phyloP scores from a whole-genome alignment of 2,113 vertebrate species.

The Thomomys bottae region DNA sequence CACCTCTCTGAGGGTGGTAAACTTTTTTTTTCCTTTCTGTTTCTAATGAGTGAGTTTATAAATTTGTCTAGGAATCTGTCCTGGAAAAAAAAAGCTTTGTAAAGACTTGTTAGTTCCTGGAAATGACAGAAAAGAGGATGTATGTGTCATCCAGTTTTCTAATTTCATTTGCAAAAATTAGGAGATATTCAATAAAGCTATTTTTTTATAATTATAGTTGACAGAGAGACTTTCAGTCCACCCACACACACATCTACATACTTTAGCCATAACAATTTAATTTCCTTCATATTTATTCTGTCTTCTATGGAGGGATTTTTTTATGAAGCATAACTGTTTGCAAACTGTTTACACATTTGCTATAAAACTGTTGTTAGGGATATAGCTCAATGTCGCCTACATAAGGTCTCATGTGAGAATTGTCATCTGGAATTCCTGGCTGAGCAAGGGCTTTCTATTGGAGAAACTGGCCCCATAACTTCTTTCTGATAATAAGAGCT shows the following conservation, averaged over 20 bases:
- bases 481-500: conserved; percentile 47
- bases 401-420: conserved; percentile 45
- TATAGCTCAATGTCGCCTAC: background rate
- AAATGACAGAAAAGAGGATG: background rate
- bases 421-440: conserved; percentile 38
- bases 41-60: background rate
- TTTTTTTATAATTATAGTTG: background rate
- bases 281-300: background rate
- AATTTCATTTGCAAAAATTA: conserved; percentile 8
- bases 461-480: conserved; percentile 25
- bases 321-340: conserved; percentile 25
- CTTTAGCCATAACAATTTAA: background rate
- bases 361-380: conserved; percentile 57
- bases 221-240: background rate
- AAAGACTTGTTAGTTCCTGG: background rate
- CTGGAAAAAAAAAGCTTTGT: background rate
- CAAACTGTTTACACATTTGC: conserved; percentile 48
- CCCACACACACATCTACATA: background rate
- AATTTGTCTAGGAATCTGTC: background rate
- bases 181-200: background rate
- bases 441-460: background rate
- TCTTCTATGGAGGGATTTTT: background rate
- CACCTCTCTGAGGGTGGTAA: background rate
- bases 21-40: background rate
- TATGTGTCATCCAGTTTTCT: background rate